Base-by-base conservation (phyloP, 2,113 vertebrate genomes). In the Pelusios castaneus region DNA sequence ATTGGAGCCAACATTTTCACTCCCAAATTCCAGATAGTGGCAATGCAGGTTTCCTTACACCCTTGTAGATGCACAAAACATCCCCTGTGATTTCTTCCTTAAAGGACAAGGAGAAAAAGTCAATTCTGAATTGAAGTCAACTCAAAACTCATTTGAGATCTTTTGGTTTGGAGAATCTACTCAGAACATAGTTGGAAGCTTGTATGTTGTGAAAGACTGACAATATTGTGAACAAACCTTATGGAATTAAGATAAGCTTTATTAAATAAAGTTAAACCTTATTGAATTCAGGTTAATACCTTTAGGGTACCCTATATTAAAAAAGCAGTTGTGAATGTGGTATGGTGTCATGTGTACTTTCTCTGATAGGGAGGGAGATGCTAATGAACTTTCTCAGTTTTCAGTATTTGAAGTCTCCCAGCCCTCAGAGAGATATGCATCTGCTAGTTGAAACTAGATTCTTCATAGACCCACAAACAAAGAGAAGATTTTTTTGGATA, bases 41-140 rank as follows among this genome's bases (percentile, higher is more conserved):
- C 2, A 54, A 2, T 27, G 17, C 56, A 1, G 4, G 10, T 51
- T 84, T 87, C 1, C 89, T 45, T 70, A 3, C 82, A 88, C 84
- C 41, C 2, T 63, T 11, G 47, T 2, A 38, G 8, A 4, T 58
- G 0, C n/a, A 76, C 86, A 24, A 5, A 2, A 22, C 3, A 0
- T 3, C 0, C 80, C 85, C 70, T 5, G 5, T 73, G 52, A 5
- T 0, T 0, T 10, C 51, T 34, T 84, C 22, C 1, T 4, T 9
- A 83, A 16, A 63, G 12, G 31, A 34, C 60, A 63, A 34, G 60
- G 31, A 63, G 60, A 29, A 29, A 58, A 27, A 60, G 29, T 34
- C 29, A 60, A 63, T 63, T 31, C 17, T 63, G 6, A 63, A 17
- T 63, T 34, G 7, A 34, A 63, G 34, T 63, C 13, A 31, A 63